Conservation (phyloP, 2,888 invertebrate genomes). For the Eulithis testata region DNA sequence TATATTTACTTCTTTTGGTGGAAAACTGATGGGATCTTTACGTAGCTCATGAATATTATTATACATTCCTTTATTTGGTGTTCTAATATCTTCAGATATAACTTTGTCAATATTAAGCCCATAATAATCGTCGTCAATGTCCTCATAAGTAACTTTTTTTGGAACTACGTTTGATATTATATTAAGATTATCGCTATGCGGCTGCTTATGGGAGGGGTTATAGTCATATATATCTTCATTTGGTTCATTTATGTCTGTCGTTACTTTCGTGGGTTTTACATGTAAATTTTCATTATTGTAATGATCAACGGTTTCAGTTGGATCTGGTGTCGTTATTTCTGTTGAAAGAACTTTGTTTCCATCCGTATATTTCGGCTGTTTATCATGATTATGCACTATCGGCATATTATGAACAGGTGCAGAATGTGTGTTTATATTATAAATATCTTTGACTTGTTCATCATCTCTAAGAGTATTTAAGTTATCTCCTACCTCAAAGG, state of each 20-base stretch:
- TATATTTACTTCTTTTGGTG: neutral
- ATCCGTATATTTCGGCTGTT: neutral
- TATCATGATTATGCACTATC: neutral
- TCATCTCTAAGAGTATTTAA: slow-evolving; percentile 36
- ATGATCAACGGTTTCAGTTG: too few species aligned
- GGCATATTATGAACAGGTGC: neutral
- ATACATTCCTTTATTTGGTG: neutral
- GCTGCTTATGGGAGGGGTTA: too few species aligned
- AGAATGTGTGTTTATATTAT: neutral
- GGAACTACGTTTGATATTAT: neutral
- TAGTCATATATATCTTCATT: too few species aligned
- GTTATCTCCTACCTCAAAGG: slow-evolving; percentile 49
- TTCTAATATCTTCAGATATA: too few species aligned
- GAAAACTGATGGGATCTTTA: too few species aligned
- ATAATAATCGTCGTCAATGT: too few species aligned
- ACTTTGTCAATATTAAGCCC: too few species aligned
- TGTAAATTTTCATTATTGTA: too few species aligned
- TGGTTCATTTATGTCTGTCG: too few species aligned
- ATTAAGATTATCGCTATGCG: neutral
- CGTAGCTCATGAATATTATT: too few species aligned
- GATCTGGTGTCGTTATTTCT: neutral
- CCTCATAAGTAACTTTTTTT: too few species aligned
- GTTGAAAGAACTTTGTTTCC: neutral
- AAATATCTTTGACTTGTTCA: slow-evolving; percentile 32
- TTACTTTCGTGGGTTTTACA: too few species aligned